Conservation (phyloP, 2,113 vertebrate genomes). For the Empidonax alnorum region DNA sequence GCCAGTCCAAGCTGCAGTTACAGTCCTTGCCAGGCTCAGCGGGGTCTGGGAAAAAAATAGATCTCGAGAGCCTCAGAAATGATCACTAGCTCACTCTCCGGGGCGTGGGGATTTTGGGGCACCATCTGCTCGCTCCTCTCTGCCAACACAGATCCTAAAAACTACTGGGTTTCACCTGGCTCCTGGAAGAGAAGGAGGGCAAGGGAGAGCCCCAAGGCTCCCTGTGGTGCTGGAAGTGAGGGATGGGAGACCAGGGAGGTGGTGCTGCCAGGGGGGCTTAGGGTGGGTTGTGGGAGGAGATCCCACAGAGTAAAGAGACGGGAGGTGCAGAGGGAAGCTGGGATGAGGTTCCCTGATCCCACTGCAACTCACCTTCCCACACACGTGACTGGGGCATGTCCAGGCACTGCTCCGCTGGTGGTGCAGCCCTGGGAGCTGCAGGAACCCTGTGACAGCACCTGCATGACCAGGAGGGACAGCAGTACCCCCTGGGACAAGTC, state of each 20-base stretch:
- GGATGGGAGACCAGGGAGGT: background rate
- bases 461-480: background rate
- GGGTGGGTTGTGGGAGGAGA: background rate
- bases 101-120: conserved; percentile 37
- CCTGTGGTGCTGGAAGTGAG: rapidly evolving
- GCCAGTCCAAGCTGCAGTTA: conserved; percentile 49
- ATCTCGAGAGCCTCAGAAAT: conserved; percentile 16
- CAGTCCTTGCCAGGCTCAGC: conserved; percentile 7
- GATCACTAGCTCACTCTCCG: background rate
- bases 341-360: background rate
- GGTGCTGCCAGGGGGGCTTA: background rate
- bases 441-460: background rate
- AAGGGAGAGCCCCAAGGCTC: background rate
- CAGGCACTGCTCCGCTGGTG: background rate
- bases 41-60: conserved; percentile 3
- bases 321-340: background rate
- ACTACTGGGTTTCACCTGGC: conserved; percentile 55
- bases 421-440: background rate
- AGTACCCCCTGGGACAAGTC: no score
- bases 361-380: rapidly evolving
- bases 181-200: background rate
- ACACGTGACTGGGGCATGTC: rapidly evolving
- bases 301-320: background rate
- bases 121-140: conserved; percentile 25
- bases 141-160: conserved; percentile 51